Evolutionary conservation across 2,797 vertebrate species (phyloP), one percentile per base, ranked within the genome.

Genomic region (Synaphobranchus kaupii): DNA sequence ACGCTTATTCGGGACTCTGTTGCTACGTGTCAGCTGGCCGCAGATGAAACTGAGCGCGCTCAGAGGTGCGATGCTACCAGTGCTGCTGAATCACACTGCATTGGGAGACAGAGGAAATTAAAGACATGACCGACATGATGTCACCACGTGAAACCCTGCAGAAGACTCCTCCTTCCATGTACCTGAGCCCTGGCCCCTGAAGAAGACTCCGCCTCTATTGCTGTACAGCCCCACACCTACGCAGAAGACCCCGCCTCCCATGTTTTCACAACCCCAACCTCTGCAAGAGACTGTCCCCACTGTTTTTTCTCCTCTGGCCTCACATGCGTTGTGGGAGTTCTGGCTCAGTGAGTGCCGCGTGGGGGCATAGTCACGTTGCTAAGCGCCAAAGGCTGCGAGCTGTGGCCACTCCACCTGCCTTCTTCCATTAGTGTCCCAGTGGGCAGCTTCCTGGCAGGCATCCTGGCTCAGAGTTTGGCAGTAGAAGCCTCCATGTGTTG

Each of bases 221-320:
- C 0, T 68, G 25, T 31, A 22, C 73, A 78, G 73, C 31, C 73
- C 34, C 5, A 1, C 15, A n/a, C 73, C 39, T 34, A 34, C 15
- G 13, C 39, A 78, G 3, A 34, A 78, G 15, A 78, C 39, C 86
- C 84, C 78, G 60, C 89, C 85, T 20, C 34, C 81, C 52, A 20
- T 73, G 78, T 87, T 89, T 68, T 50, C 89, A 86, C 60, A 87
- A 82, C 85, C 88, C 78, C 83, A 87, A 85, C 86, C 81, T 76
- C 25, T 66, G 54, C 85, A 34, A 58, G 22, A 54, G 34, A 84
- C 54, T 63, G 47, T 60, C 47, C 76, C n/a, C 66, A n/a, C 39
- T 25, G 15, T 47, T 84, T 44, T 31, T 68, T 31, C 2, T 22
- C 54, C 54, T 81, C 68, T 87, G 60, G 84, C 83, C 60, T 47